Percentiles rank a stretch among this genome's conserved stretches.
phyloP scores from a whole-genome alignment of 2,113 vertebrate species.

The Blennius ocellaris region DNA sequence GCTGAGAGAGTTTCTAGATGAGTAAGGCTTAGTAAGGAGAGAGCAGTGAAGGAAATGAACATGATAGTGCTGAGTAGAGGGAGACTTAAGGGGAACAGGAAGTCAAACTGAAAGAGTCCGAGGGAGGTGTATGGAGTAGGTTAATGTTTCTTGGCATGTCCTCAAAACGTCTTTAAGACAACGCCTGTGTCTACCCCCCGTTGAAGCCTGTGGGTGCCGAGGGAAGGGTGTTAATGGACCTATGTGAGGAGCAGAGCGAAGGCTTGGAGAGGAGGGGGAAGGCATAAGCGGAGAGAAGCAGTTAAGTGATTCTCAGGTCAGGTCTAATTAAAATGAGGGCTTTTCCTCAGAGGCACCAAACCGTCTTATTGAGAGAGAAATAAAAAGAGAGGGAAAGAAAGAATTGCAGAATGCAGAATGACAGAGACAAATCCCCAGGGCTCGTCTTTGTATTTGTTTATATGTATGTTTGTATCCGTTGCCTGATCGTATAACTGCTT shows the following conservation, averaged over 20 bases:
- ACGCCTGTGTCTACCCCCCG: conserved; percentile 70
- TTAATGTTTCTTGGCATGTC: conserved; percentile 81
- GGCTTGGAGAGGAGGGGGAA: conserved; percentile 60
- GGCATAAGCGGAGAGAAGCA: conserved; percentile 69
- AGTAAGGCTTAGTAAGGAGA: conserved; percentile 9
- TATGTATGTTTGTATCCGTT: conserved; percentile 58
- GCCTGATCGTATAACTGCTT: conserved; percentile 54
- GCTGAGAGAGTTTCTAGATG: neutral
- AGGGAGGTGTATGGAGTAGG: conserved; percentile 71
- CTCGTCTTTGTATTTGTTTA: conserved; percentile 59
- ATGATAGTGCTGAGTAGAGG: conserved; percentile 26
- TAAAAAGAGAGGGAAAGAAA: conserved; percentile 66
- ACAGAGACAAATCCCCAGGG: conserved; percentile 59
- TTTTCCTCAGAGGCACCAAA: conserved; percentile 78
- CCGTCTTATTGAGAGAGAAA: conserved; percentile 71
- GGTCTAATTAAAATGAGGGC: conserved; percentile 84
- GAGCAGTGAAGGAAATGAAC: conserved; percentile 21
- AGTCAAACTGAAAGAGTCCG: conserved; percentile 58
- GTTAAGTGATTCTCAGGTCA: conserved; percentile 85
- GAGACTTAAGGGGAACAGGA: conserved; percentile 42
- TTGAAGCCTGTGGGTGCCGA: conserved; percentile 77
- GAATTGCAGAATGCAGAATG: conserved; percentile 60
- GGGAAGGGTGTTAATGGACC: conserved; percentile 84
- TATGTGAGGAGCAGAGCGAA: conserved; percentile 77
- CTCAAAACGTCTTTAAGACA: conserved; percentile 79